Evolutionary conservation across 2,888 invertebrate genomes (phyloP).

Genomic region (Orgyia antiqua): DNA sequence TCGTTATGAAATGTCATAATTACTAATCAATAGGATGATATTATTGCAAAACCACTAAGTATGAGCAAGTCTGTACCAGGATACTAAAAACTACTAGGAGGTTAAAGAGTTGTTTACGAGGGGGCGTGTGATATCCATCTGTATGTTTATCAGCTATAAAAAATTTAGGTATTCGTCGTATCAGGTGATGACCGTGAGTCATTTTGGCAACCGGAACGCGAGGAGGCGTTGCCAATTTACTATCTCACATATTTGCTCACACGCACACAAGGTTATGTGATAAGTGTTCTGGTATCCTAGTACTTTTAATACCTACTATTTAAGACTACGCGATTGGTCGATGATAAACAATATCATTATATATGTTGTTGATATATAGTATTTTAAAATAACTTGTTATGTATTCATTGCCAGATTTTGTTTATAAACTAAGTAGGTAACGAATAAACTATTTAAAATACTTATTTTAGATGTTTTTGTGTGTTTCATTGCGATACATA

Average conservation of each 20-base stretch:
- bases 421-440: background rate
- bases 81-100: conserved; percentile 31
- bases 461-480: conserved; percentile 26
- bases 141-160: conserved; percentile 10
- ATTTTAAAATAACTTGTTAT: too few relatives aligned
- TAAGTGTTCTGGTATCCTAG: conserved; percentile 46
- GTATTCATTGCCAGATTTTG: too few relatives aligned
- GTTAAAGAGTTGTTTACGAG: conserved; percentile 1
- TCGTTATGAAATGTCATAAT: too few relatives aligned
- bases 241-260: conserved; percentile 33
- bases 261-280: conserved; percentile 33
- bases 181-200: conserved; percentile 43
- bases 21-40: too few relatives aligned
- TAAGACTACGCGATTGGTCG: conserved; percentile 11
- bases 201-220: conserved; percentile 65
- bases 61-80: conserved; percentile 42
- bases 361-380: background rate
- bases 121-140: conserved; percentile 17
- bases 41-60: conserved; percentile 25
- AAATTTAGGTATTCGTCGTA: conserved; percentile 20
- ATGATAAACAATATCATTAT: conserved; percentile 2
- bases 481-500: conserved; percentile 51
- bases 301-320: conserved; percentile 35
- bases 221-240: conserved; percentile 61
- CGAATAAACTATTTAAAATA: background rate